phyloP scores from a whole-genome alignment of 2,113 vertebrate genomes.

The Smithornis capensis region DNA sequence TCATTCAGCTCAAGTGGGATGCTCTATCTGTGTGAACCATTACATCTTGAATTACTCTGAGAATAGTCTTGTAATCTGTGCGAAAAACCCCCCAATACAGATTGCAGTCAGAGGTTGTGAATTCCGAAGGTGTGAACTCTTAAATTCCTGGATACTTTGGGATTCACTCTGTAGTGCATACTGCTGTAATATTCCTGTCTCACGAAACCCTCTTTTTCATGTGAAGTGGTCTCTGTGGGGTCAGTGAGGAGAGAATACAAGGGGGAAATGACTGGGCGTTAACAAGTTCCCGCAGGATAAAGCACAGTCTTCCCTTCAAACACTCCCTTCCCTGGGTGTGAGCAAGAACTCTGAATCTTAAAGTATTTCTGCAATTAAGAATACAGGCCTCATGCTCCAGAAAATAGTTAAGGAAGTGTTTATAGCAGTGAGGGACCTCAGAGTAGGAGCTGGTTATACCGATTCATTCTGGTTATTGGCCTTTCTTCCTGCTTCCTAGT shows the following conservation, averaged over 20 bases:
- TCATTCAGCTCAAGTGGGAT: not conserved
- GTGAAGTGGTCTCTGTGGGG: not conserved
- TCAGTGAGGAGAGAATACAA: not conserved
- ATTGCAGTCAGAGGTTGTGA: not conserved
- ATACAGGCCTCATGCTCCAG: not conserved
- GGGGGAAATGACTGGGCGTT: constrained; percentile 13
- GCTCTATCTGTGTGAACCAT: not conserved
- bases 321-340: not conserved
- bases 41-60: not conserved
- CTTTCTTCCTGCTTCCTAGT: not conserved
- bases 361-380: not conserved
- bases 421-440: not conserved
- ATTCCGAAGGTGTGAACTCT: not conserved
- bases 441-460: not conserved
- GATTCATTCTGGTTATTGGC: not conserved
- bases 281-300: not conserved
- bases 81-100: accelerated
- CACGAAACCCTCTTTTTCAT: not conserved
- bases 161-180: not conserved
- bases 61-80: not conserved
- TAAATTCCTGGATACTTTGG: not conserved
- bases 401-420: constrained; percentile 14
- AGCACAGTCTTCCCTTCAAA: not conserved
- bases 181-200: not conserved
- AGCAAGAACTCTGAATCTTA: not conserved